Evolutionary conservation across 2,113 vertebrate genomes (phyloP), one percentile per base, ranked within the genome.

Genomic region (Hypocryptadius cinnamomeus): DNA sequence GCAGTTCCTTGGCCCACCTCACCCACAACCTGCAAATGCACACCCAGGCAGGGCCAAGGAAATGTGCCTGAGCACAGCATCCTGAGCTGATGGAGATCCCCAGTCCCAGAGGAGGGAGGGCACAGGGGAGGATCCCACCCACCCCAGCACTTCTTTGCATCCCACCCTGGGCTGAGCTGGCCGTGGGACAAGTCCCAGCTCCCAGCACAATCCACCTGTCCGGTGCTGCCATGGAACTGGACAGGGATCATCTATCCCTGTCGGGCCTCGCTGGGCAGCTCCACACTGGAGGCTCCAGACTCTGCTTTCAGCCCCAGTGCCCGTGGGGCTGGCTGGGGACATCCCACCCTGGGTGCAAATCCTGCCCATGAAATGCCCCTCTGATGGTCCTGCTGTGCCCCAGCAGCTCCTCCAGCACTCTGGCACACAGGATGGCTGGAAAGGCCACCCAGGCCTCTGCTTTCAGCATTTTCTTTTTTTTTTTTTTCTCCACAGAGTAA

Each of bases 181-280:
- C 44, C 9, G 1, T 3, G 9, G 33, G 23, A 12, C 28, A 22
- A 27, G 39, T 23, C 19, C n/a, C 8, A 10, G 5, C 53, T 54
- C n/a, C 15, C 40, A 68, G 27, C 12, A 47, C 48, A 57, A 15
- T 10, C 31, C 5, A 3, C 13, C n/a, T 20, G 27, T 2, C 24
- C 1, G 31, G 10, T 5, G 23, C 5, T 59, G 39, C 4, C 11
- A 1, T 4, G n/a, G 53, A 28, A 14, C 3, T 4, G 50, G 12
- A 4, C 47, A 48, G 45, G 45, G 51, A 10, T 15, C 44, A 6
- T 9, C 53, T 33, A 31, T 11, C 1, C 1, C 45, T 22, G 6
- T 3, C 0, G 0, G 30, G 30, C 14, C 72, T 23, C 37, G 3
- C 83, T 42, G 9, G 12, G 11, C 13, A 17, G 13, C n/a, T 15